These are phyloP conservation scores for Urocynchramus pylzowi DNA, from an alignment of 2,113 vertebrate species.

Conservation along the genomic window DNA sequence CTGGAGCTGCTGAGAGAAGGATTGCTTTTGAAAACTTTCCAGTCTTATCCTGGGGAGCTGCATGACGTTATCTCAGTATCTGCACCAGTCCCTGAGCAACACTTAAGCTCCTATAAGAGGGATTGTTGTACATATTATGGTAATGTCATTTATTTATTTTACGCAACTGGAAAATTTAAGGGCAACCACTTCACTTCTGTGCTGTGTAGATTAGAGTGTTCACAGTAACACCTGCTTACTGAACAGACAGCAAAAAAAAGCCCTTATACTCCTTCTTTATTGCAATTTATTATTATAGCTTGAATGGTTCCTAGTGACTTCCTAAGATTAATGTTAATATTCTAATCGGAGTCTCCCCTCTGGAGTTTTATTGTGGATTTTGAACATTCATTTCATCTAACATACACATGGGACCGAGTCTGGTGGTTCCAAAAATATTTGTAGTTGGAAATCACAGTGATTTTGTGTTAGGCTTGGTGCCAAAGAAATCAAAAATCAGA, in stretches of 20 bases:
- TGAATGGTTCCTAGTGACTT: conserved; percentile 56
- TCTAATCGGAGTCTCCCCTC: conserved; percentile 46
- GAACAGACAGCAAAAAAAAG: conserved; percentile 19
- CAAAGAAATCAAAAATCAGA: conserved; percentile 66
- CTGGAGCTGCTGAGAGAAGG: neutral
- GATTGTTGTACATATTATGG: neutral
- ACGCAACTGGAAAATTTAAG: conserved; percentile 33
- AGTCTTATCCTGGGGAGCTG: neutral
- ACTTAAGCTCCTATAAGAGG: neutral
- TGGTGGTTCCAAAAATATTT: conserved; percentile 67
- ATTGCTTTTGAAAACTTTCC: conserved; percentile 17
- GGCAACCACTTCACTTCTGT: neutral
- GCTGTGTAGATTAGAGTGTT: neutral
- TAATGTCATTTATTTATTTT: conserved; percentile 44
- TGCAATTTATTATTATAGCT: conserved; percentile 45
- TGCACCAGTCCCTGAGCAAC: neutral
- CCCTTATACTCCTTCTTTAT: conserved; percentile 7
- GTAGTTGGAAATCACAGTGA: conserved; percentile 63
- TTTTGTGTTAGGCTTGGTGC: conserved; percentile 58
- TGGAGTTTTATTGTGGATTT: conserved; percentile 38
- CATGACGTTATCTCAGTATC: neutral
- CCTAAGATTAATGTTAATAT: conserved; percentile 63
- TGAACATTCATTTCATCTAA: conserved; percentile 60
- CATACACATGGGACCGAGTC: conserved; percentile 31
- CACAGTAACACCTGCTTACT: conserved; percentile 47